A percentile compares a stretch with the other conserved stretches of the same genome.
phyloP scores from a whole-genome alignment of 2,113 vertebrate genomes.

The Gadus chalcogrammus region DNA sequence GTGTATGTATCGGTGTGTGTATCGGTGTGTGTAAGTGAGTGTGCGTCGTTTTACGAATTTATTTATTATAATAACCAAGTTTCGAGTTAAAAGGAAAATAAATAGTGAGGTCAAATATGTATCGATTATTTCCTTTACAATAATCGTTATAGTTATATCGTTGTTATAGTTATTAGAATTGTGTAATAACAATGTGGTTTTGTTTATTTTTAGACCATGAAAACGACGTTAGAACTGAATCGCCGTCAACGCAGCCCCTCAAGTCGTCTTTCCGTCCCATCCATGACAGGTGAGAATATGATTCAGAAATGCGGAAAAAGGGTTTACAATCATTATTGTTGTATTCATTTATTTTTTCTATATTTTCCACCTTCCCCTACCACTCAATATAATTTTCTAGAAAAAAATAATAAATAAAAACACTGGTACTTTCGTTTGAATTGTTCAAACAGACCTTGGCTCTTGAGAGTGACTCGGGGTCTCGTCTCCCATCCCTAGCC shows the following conservation, averaged over 20 bases:
- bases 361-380: too few species aligned
- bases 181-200: neutral
- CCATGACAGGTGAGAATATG: constrained; percentile 85
- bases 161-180: constrained; percentile 2
- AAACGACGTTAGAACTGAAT: constrained; percentile 82
- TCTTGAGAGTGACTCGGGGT: constrained; percentile 69
- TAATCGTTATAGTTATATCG: neutral
- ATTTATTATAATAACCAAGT: neutral
- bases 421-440: neutral
- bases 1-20: too few species aligned
- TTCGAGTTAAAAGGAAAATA: neutral
- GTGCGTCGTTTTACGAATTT: neutral
- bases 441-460: neutral
- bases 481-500: constrained; percentile 61
- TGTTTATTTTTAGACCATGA: constrained; percentile 79
- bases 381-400: neutral
- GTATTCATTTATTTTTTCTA: too few species aligned
- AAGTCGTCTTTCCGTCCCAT: constrained; percentile 93
- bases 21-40: too few species aligned
- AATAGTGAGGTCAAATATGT: neutral
- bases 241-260: constrained; percentile 82
- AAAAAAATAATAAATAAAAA: neutral
- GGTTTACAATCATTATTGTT: too few species aligned
- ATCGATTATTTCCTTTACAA: neutral
- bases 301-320: neutral